These are phyloP conservation scores for Euwallacea similis DNA, from an alignment of 1,140 invertebrate genomes.

Conservation along the genomic window DNA sequence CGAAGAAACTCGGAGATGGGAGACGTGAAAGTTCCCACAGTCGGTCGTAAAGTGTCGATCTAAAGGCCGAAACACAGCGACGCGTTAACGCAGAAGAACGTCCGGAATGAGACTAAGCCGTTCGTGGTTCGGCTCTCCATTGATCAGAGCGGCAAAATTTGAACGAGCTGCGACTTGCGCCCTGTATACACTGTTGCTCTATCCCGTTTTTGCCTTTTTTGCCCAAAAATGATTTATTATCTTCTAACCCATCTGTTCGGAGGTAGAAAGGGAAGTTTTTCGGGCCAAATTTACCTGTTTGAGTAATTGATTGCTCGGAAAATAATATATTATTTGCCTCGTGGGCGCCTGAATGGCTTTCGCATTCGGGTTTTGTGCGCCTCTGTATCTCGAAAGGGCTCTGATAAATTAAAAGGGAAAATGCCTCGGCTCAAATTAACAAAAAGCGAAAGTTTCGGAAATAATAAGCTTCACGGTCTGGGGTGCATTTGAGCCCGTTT, in stretches of 20 bases:
- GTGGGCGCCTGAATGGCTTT: no score
- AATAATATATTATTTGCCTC: conserved; percentile 11
- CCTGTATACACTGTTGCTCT: conserved; percentile 22
- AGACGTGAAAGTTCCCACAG: no score
- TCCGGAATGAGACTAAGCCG: conserved; percentile 1
- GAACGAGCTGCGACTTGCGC: conserved; percentile 12
- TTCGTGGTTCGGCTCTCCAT: background rate
- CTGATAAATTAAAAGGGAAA: no score
- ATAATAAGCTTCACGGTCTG: no score
- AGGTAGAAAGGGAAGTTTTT: conserved; percentile 22
- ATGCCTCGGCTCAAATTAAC: no score
- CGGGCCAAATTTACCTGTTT: conserved; percentile 20
- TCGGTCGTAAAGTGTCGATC: background rate
- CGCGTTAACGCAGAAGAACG: background rate
- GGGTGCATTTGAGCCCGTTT: conserved; percentile 1
- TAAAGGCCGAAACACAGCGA: background rate
- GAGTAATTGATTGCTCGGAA: conserved; percentile 22
- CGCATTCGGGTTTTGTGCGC: no score
- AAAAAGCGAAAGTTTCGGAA: no score
- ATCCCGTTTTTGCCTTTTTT: conserved; percentile 22
- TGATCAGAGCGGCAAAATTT: conserved; percentile 24
- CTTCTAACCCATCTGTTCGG: conserved; percentile 17
- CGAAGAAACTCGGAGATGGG: background rate
- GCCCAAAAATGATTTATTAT: conserved; percentile 31
- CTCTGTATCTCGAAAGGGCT: no score